Percentiles rank a stretch among this genome's conserved stretches.
phyloP scores from a whole-genome alignment of 2,797 vertebrate genomes.

The Discoglossus pictus region DNA sequence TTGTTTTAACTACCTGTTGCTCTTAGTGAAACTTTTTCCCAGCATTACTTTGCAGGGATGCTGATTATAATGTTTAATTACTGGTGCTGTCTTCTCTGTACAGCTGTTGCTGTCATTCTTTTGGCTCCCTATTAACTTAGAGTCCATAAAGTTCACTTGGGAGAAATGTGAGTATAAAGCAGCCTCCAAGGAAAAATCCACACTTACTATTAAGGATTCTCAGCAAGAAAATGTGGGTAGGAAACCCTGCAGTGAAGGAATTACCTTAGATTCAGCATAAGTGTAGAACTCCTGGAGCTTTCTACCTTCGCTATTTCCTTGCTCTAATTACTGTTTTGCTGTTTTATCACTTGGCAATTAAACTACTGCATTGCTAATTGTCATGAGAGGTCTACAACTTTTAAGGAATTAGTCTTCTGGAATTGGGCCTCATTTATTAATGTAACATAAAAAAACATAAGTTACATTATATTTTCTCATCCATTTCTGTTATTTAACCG shows the following conservation, averaged over 20 bases:
- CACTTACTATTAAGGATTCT: constrained; percentile 14
- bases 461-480: too few species aligned
- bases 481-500: too few species aligned
- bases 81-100: constrained; percentile 6
- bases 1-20: too few species aligned
- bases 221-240: constrained; percentile 23
- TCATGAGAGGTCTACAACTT: constrained; percentile 28
- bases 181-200: constrained; percentile 26
- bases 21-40: constrained; percentile 16
- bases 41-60: constrained; percentile 4
- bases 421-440: too few species aligned
- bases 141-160: constrained; percentile 34
- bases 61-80: constrained; percentile 19
- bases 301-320: constrained; percentile 34
- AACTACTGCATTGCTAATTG: constrained; percentile 30
- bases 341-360: constrained; percentile 43
- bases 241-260: constrained; percentile 19
- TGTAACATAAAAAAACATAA: too few species aligned
- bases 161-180: constrained; percentile 28
- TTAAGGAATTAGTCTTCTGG: background rate
- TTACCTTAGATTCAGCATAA: constrained; percentile 40
- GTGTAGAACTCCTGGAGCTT: constrained; percentile 33
- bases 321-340: constrained; percentile 47
- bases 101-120: constrained; percentile 13
- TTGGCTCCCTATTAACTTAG: constrained; percentile 23